Conservation (phyloP, 2,113 vertebrate genomes). For the Dendrocopos noguchii region DNA sequence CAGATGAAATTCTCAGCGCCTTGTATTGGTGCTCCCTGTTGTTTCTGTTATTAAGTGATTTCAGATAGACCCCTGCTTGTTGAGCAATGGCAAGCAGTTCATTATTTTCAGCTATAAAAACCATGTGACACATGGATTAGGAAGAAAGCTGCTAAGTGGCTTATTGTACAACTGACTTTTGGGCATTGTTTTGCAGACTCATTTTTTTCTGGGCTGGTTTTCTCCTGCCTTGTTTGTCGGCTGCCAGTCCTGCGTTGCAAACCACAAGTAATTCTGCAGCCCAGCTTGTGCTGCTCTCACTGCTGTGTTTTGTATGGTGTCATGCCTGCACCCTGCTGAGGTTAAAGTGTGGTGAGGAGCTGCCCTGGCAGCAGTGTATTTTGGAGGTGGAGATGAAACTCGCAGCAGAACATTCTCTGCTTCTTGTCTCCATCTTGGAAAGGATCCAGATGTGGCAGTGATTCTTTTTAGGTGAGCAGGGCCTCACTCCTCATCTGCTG, state of each 20-base stretch:
- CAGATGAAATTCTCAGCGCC: slow-evolving; percentile 18
- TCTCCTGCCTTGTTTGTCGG: not conserved
- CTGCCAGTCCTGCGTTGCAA: not conserved
- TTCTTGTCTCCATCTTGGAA: not conserved
- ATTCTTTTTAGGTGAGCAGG: not conserved
- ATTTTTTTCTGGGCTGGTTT: slow-evolving; percentile 13
- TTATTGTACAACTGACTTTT: slow-evolving; percentile 38
- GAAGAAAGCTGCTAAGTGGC: slow-evolving; percentile 43
- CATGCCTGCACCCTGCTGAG: not conserved
- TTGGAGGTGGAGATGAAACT: not conserved
- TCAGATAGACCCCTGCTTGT: slow-evolving; percentile 27
- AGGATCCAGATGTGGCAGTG: not conserved
- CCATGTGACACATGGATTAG: slow-evolving; percentile 44
- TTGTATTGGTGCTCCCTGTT: not conserved
- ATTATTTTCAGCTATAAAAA: slow-evolving; percentile 61
- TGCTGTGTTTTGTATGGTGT: not conserved
- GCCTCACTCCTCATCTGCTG: not conserved
- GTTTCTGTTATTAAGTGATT: slow-evolving; percentile 50
- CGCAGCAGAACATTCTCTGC: not conserved
- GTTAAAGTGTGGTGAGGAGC: not conserved
- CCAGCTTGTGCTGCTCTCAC: not conserved
- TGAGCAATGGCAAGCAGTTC: slow-evolving; percentile 34
- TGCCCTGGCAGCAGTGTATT: not conserved
- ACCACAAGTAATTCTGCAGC: not conserved
- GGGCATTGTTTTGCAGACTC: not conserved